Percentiles rank a stretch among this genome's conserved stretches.
phyloP scores from a whole-genome alignment of 2,888 invertebrate genomes.

The Cheilosia variabilis region DNA sequence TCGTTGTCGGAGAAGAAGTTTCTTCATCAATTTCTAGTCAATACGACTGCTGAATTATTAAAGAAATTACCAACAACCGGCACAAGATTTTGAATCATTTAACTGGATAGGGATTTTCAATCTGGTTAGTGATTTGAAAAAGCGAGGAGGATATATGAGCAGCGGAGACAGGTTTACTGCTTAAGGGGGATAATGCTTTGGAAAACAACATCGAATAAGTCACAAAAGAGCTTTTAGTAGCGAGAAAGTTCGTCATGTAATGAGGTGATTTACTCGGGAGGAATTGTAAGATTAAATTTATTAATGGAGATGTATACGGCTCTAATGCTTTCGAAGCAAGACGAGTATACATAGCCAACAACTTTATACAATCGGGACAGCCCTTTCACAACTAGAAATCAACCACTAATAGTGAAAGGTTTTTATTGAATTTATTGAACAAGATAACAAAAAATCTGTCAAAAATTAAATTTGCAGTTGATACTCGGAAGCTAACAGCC shows the following conservation, averaged over 20 bases:
- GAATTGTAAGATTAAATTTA: background rate
- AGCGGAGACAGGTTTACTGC: background rate
- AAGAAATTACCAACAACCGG: background rate
- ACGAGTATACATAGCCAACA: background rate
- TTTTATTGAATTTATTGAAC: too few species aligned
- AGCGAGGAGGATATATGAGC: background rate
- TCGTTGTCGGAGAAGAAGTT: background rate
- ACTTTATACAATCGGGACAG: too few species aligned
- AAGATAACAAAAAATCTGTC: too few species aligned
- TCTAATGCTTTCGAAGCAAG: background rate
- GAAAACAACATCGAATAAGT: background rate
- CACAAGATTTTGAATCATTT: background rate
- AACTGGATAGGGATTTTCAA: constrained; percentile 30
- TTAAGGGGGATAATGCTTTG: constrained; percentile 10
- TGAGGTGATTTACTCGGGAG: background rate
- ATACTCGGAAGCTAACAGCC: too few species aligned
- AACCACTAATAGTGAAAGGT: too few species aligned
- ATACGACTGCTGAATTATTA: constrained; percentile 5
- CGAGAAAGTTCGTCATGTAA: background rate
- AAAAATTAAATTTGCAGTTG: too few species aligned
- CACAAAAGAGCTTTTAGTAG: constrained; percentile 10
- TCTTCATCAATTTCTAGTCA: background rate
- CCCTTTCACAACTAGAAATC: too few species aligned
- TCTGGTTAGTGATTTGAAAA: constrained; percentile 24
- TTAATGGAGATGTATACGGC: background rate